Percentiles rank a stretch among this genome's conserved stretches.
Evolutionary conservation across 2,888 invertebrate genomes (phyloP).

Genomic region (Athripsodes cinereus): DNA sequence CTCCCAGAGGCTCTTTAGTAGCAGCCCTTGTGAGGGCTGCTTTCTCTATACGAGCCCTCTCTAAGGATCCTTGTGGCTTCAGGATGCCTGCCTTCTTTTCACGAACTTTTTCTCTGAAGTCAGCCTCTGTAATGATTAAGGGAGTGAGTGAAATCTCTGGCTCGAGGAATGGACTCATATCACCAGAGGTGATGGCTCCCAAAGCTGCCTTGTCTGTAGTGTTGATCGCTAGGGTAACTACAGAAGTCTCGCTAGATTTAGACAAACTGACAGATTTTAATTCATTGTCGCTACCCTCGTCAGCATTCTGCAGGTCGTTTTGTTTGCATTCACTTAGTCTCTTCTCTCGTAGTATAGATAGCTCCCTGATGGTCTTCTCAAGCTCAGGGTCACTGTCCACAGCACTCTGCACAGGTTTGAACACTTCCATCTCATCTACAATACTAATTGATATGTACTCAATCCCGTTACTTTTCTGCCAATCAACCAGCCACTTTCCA

Average conservation of each 20-base stretch:
- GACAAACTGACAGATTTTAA: background rate
- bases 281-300: background rate
- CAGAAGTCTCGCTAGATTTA: background rate
- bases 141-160: conserved; percentile 31
- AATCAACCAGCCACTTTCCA: conserved; percentile 34
- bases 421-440: conserved; percentile 12
- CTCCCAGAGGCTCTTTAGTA: background rate
- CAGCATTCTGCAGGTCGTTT: too few species aligned
- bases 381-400: conserved; percentile 22
- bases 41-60: conserved; percentile 58
- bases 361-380: conserved; percentile 21
- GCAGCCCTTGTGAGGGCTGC: conserved; percentile 7
- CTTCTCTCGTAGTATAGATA: conserved; percentile 24
- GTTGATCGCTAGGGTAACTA: too few species aligned
- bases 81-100: conserved; percentile 56
- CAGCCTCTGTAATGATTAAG: conserved; percentile 44
- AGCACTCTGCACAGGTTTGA: conserved; percentile 19
- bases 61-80: conserved; percentile 66
- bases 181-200: background rate
- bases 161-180: background rate
- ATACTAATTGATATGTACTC: conserved; percentile 29
- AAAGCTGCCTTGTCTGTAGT: background rate
- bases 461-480: conserved; percentile 29
- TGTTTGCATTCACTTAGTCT: conserved; percentile 16
- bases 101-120: conserved; percentile 40